These are phyloP conservation scores for Chondrilla cf. caribensis DNA, from an alignment of 37 sponge, comb jelly and placozoan species.

Conservation along the genomic window DNA sequence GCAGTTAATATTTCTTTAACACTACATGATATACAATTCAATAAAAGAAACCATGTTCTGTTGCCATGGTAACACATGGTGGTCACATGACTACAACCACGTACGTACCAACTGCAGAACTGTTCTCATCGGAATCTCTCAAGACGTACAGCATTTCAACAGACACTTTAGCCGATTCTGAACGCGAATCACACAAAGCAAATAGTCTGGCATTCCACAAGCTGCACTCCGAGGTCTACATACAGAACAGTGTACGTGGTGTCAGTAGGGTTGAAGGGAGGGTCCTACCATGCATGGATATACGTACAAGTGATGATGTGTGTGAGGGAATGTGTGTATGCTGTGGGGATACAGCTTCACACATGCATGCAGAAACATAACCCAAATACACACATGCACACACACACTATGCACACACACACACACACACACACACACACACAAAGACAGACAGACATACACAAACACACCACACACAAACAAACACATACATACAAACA, in stretches of 20 bases:
- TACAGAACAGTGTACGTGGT: too few relatives aligned
- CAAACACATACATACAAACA: too few relatives aligned
- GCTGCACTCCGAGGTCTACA: constrained; percentile 5
- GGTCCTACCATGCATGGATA: too few relatives aligned
- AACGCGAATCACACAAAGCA: constrained; percentile 45
- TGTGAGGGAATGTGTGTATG: not conserved
- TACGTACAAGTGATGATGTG: not conserved
- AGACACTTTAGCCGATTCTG: constrained; percentile 37
- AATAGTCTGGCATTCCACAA: constrained; percentile 69
- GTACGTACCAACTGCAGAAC: not conserved
- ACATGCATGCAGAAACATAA: too few relatives aligned
- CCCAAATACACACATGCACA: too few relatives aligned
- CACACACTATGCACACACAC: too few relatives aligned
- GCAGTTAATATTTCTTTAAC: not conserved
- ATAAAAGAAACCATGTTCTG: too few relatives aligned
- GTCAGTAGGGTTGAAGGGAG: not conserved
- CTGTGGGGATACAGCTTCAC: not conserved
- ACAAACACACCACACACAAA: too few relatives aligned
- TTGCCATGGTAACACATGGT: too few relatives aligned
- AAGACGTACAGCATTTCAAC: constrained; percentile 29
- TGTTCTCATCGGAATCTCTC: not conserved
- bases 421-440: too few relatives aligned
- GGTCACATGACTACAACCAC: not conserved
- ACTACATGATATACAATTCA: too few relatives aligned
- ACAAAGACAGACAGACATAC: too few relatives aligned